Conservation (phyloP, 1,140 invertebrate species). For the Cheumatopsyche charites region DNA sequence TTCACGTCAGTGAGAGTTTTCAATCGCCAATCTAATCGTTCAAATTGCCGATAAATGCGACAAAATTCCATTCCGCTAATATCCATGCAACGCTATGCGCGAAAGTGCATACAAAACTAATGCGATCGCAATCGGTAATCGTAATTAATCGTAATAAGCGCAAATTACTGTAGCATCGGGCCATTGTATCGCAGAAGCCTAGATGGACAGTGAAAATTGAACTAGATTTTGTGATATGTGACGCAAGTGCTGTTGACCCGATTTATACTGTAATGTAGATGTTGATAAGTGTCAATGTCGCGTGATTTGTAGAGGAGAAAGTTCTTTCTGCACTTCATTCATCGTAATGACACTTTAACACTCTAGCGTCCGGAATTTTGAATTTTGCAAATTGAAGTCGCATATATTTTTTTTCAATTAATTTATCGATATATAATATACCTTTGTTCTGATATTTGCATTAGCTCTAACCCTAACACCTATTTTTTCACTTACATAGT, state of each 20-base stretch:
- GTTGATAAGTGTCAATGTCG: conserved; percentile 11
- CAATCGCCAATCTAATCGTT: too few relatives aligned
- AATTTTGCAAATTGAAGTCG: too few relatives aligned
- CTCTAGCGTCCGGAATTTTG: neutral
- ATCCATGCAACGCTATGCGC: too few relatives aligned
- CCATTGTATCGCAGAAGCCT: neutral
- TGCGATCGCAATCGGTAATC: neutral
- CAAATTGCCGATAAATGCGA: too few relatives aligned
- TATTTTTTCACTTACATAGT: too few relatives aligned
- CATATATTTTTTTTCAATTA: too few relatives aligned
- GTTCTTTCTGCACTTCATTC: conserved; percentile 42
- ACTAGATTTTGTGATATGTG: conserved; percentile 11
- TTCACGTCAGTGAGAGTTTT: too few relatives aligned
- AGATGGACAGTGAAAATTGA: conserved; percentile 15
- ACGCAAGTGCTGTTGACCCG: neutral
- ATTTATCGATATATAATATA: too few relatives aligned
- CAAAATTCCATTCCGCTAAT: too few relatives aligned
- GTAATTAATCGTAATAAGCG: neutral
- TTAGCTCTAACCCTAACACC: too few relatives aligned
- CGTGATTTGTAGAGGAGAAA: conserved; percentile 21
- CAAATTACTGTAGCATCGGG: neutral
- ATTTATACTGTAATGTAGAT: neutral
- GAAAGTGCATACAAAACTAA: neutral
- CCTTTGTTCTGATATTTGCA: too few relatives aligned
- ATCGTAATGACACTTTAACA: conserved; percentile 30